Base-by-base conservation (phyloP, 2,888 invertebrate species). In the Leptinotarsa tumamoca region DNA sequence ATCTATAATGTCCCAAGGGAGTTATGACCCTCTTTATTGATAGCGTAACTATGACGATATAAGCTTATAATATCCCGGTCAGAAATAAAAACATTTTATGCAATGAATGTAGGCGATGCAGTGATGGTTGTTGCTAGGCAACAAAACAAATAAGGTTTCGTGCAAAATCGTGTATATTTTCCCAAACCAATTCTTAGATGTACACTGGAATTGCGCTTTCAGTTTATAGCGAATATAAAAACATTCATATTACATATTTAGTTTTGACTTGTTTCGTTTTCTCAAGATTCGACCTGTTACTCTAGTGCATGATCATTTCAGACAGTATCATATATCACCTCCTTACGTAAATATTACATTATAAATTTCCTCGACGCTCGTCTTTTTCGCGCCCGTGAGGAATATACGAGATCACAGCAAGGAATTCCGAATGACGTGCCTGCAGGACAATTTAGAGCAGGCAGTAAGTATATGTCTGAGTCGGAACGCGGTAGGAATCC, bases 371-470 rank as follows among this genome's bases (percentile, higher is more conserved):
- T 33, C 43, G 63, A 4, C 33, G 63, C 63, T 63, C 63, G 63
- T 63, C 27, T 43, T 18, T 63, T 27, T 27, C 61, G 43, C 23
- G 33, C 33, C 27, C 56, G 18, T 21, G 58, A 54, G n/a, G 49
- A 70, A 58, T 70, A 70, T 52, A 70, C 17, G 58, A 58, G 56
- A 70, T 58, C 56, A 56, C 56, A 70, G 33, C 70, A 52, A 71
- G 80, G 82, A 84, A 84, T 83, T 84, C 81, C 81, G 80, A 82
- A 83, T 82, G 82, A 82, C 81, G 77, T 81, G 81, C 80, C 80
- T 81, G 79, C 75, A 81, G 81, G 83, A 83, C 82, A 81, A 81
- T 82, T 83, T 82, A 82, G 82, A 78, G 82, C 82, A 81, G 81
- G 77, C 80, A 74, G 81, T 79, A 73, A 74, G 81, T 79, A 73